These are phyloP conservation scores for Aspidoscelis tigris DNA, from an alignment of 2,113 vertebrate species.

Conservation along the genomic window DNA sequence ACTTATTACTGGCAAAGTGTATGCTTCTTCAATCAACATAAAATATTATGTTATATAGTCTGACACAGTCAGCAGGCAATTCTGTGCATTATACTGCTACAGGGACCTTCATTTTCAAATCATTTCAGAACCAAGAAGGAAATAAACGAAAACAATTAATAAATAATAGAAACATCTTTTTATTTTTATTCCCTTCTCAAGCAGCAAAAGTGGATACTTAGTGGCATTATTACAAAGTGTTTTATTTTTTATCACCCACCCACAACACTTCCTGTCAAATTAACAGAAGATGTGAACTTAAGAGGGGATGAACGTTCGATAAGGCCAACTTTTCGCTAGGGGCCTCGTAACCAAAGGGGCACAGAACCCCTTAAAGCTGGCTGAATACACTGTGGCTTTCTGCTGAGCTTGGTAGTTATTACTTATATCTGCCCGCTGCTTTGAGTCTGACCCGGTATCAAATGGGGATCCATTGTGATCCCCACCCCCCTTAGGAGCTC, in stretches of 20 bases:
- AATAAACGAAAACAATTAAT: conserved; percentile 51
- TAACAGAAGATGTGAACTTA: background rate
- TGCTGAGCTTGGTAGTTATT: too few relatives aligned
- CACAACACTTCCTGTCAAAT: background rate
- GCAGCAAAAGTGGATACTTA: background rate
- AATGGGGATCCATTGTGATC: too few relatives aligned
- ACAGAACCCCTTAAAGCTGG: background rate
- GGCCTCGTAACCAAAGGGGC: too few relatives aligned
- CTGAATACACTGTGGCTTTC: too few relatives aligned
- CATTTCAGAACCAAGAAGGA: conserved; percentile 40
- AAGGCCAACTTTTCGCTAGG: too few relatives aligned
- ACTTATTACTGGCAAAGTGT: conserved; percentile 27
- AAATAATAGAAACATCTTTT: conserved; percentile 7
- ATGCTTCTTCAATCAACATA: conserved; percentile 50
- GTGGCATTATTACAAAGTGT: background rate
- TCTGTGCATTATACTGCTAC: conserved; percentile 35
- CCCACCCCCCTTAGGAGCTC: too few relatives aligned
- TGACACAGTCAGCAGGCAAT: conserved; percentile 22
- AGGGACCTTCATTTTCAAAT: conserved; percentile 51
- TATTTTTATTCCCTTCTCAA: background rate
- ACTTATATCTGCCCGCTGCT: too few relatives aligned
- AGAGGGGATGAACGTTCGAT: background rate
- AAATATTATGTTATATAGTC: conserved; percentile 35
- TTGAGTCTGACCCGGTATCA: too few relatives aligned
- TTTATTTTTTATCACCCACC: background rate